phyloP scores from a whole-genome alignment of 2,797 vertebrate species.

The Poecilia picta region DNA sequence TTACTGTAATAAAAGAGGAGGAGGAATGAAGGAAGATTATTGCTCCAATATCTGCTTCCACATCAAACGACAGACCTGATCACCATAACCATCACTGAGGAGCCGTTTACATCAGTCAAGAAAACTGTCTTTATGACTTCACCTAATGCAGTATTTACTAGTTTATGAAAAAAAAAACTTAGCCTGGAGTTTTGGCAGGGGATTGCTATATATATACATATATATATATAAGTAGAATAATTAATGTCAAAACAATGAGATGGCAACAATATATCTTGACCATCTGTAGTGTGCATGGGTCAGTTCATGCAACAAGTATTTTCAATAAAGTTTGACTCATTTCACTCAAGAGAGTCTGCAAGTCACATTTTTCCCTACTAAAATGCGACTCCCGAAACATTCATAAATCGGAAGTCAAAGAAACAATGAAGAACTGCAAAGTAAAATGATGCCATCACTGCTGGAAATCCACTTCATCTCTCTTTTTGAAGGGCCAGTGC shows the following conservation, averaged over 20 bases:
- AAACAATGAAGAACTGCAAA: constrained; percentile 31
- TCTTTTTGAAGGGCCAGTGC: constrained; percentile 7
- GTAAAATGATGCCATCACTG: constrained; percentile 23
- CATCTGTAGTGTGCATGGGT: not conserved
- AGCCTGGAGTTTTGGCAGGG: constrained; percentile 35
- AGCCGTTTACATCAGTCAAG: constrained; percentile 43
- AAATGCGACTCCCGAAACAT: constrained; percentile 33
- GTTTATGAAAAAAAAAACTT: constrained; percentile 53
- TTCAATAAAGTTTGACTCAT: constrained; percentile 20
- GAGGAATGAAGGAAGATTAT: constrained; percentile 24
- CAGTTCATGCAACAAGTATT: constrained; percentile 18
- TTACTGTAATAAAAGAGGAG: constrained; percentile 55
- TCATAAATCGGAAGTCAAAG: constrained; percentile 21
- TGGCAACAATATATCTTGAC: not conserved
- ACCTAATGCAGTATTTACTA: constrained; percentile 47
- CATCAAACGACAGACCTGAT: constrained; percentile 40
- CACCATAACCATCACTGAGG: constrained; percentile 35
- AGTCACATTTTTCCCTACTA: constrained; percentile 15
- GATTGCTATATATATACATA: not conserved
- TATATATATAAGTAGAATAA: not conserved
- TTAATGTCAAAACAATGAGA: not conserved
- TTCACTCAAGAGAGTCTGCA: constrained; percentile 11
- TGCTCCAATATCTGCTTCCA: constrained; percentile 39
- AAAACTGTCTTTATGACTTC: constrained; percentile 33
- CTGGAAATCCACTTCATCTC: constrained; percentile 21